Base-by-base conservation (phyloP, 2,888 invertebrate genomes). In the Melanargia galathea region DNA sequence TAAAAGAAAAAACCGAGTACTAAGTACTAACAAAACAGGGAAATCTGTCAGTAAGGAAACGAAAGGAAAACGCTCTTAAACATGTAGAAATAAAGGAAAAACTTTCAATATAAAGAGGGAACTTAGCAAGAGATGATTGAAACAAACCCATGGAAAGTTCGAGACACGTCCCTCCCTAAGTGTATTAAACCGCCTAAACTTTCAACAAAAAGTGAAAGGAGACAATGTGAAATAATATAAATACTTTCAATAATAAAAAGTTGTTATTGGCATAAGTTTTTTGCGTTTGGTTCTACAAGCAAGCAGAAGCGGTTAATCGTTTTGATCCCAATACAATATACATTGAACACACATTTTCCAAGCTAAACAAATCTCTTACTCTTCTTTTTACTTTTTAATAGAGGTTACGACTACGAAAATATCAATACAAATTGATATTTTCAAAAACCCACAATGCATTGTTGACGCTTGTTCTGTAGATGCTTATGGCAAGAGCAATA, bases 201-300 rank as follows among this genome's bases (percentile, higher is more conserved):
- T 88, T 71, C 70, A 71, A 74, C 33, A 77, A 82, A 83, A 86
- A 85, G 80, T 81, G 78, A 83, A 84, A 84, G 81, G 79, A 82
- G 84, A 87, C 86, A 84, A 82, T 83, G 77, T 86, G 81, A 89
- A 85, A 88, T 88, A 87, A 88, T 86, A 88, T 87, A 89, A 87
- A 90, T 90, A 90, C 87, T 86, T 87, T 84, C 86, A 84, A 89
- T 90, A 84, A 88, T 87, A 90, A 87, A 90, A 90, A 89, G 82
- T 87, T 87, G 76, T 75, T 83, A 84, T 86, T 81, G 82, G 77
- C 66, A 73, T 76, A 75, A 75, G 74, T 76, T 76, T 72, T 70
- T 62, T 48, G 60, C 45, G 71, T 64, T 64, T 70, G 82, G 79
- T 63, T 8, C 71, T 71, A 73, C 70, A 33, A 16, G 71, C 6